Percentiles rank a stretch among this genome's conserved stretches.
phyloP scores from a whole-genome alignment of 2,113 vertebrate genomes.

The Turnix velox region DNA sequence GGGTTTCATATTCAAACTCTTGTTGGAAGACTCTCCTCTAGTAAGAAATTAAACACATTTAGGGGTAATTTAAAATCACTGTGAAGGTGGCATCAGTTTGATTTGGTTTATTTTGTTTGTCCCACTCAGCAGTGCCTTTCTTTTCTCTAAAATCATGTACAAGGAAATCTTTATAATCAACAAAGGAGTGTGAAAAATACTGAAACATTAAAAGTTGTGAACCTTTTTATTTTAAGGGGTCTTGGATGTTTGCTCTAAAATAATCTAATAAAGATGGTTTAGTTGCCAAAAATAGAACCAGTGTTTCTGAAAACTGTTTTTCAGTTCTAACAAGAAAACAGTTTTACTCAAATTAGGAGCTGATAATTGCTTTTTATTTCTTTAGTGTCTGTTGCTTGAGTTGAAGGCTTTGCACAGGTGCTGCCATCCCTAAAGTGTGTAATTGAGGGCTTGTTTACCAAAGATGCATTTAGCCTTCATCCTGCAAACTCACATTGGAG shows the following conservation, averaged over 20 bases:
- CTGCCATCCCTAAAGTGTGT: slow-evolving; percentile 63
- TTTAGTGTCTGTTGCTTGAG: slow-evolving; percentile 44
- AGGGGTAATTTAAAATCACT: slow-evolving; percentile 49
- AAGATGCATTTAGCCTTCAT: slow-evolving; percentile 62
- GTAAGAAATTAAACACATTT: slow-evolving; percentile 66
- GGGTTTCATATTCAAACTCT: slow-evolving; percentile 65
- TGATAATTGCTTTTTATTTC: slow-evolving; percentile 64
- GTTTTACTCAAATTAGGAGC: slow-evolving; percentile 65
- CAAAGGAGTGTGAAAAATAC: slow-evolving; percentile 10
- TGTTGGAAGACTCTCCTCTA: slow-evolving; percentile 60
- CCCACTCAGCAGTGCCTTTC: slow-evolving; percentile 17
- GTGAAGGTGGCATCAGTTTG: slow-evolving; percentile 18
- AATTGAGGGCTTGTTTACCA: slow-evolving; percentile 70
- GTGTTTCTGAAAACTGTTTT: neutral
- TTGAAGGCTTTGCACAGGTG: slow-evolving; percentile 68
- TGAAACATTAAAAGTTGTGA: neutral
- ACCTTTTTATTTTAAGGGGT: neutral
- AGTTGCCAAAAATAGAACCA: slow-evolving; percentile 25
- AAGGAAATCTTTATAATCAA: neutral
- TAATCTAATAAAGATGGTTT: slow-evolving; percentile 28
- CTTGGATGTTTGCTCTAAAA: slow-evolving; percentile 8
- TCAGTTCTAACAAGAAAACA: slow-evolving; percentile 49
- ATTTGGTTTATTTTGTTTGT: slow-evolving; percentile 15
- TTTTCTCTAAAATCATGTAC: slow-evolving; percentile 38
- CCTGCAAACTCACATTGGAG: slow-evolving; percentile 51